Conservation (phyloP, 2,113 vertebrate genomes). For the Nibea albiflora region DNA sequence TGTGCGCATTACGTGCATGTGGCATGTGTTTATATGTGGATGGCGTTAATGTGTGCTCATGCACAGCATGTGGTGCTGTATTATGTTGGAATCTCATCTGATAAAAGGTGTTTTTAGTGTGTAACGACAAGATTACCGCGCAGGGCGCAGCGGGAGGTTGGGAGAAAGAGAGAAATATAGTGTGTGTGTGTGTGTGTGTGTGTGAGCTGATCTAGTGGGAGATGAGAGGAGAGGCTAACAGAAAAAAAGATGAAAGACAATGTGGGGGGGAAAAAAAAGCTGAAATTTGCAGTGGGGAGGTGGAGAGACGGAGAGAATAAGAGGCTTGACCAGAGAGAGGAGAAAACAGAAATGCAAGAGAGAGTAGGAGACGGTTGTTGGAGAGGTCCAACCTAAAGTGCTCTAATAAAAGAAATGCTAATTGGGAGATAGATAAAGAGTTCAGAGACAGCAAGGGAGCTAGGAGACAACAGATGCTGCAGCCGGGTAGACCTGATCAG, state of each 20-base stretch:
- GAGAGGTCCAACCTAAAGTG: slow-evolving; percentile 33
- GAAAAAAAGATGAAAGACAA: slow-evolving; percentile 59
- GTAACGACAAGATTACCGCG: slow-evolving; percentile 57
- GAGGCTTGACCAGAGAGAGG: slow-evolving; percentile 25
- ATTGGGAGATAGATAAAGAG: slow-evolving; percentile 40
- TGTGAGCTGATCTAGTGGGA: slow-evolving; percentile 23
- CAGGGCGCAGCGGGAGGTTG: slow-evolving; percentile 47
- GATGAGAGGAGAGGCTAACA: slow-evolving; percentile 43
- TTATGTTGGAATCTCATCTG: slow-evolving; percentile 42
- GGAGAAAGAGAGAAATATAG: slow-evolving; percentile 7
- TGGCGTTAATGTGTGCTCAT: slow-evolving; percentile 15
- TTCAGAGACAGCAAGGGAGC: slow-evolving; percentile 7
- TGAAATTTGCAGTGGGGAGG: slow-evolving; percentile 43
- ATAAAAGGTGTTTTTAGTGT: slow-evolving; percentile 55
- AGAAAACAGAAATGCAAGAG: slow-evolving; percentile 6
- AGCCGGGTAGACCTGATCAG: slow-evolving; percentile 3
- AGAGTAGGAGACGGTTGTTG: background rate
- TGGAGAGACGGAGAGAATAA: slow-evolving; percentile 24
- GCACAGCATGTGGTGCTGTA: slow-evolving; percentile 7
- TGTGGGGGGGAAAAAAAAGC: slow-evolving; percentile 31
- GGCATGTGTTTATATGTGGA: background rate
- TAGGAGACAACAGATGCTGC: slow-evolving; percentile 26
- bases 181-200: background rate
- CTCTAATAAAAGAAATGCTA: slow-evolving; percentile 56
- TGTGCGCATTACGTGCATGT: background rate